Evolutionary conservation across 2,113 vertebrate genomes (phyloP).

Genomic region (Paratilapia polleni): DNA sequence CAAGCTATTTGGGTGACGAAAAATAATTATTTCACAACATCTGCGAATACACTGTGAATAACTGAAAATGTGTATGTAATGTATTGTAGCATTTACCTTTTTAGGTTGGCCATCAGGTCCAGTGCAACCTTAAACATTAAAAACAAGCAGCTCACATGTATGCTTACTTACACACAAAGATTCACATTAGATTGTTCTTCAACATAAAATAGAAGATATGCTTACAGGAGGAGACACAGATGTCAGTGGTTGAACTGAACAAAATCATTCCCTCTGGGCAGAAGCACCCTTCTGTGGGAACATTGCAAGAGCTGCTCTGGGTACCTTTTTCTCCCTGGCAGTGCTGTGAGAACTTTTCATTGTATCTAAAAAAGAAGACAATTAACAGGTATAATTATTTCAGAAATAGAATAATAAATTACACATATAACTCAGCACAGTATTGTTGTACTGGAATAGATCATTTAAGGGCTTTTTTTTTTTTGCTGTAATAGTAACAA

Average conservation of each 20-base stretch:
- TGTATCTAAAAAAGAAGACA: constrained; percentile 58
- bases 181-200: not conserved
- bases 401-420: not conserved
- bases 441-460: not conserved
- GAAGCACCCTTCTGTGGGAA: constrained; percentile 86
- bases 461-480: no score
- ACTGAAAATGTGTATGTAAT: no score
- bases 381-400: not conserved
- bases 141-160: not conserved
- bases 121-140: constrained; percentile 79
- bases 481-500: no score
- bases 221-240: constrained; percentile 80
- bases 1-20: constrained; percentile 72
- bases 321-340: not conserved
- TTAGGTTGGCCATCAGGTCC: constrained; percentile 83
- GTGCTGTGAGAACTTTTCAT: constrained; percentile 25
- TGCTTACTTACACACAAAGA: not conserved
- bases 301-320: not conserved
- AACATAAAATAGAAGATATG: not conserved
- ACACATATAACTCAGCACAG: not conserved
- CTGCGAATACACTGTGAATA: not conserved
- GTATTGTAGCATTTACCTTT: constrained; percentile 57
- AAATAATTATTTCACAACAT: constrained; percentile 4
- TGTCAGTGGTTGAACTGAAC: constrained; percentile 42
- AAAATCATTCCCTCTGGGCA: constrained; percentile 76